Evolutionary conservation across 2,888 invertebrate species (phyloP), one percentile per base, ranked within the genome.

Genomic region (Cantharis rufa): DNA sequence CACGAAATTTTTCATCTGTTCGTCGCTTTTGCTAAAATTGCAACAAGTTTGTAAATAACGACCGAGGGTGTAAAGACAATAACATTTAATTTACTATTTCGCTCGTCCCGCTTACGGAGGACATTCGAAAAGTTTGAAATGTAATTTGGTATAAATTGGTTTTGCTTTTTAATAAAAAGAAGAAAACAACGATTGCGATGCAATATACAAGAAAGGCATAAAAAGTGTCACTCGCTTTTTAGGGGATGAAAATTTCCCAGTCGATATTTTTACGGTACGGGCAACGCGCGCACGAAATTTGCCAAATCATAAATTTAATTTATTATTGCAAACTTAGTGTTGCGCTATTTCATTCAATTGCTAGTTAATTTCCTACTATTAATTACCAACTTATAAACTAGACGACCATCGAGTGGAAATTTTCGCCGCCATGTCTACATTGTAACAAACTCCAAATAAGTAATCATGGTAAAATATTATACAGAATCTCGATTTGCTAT

Each of bases 291-390:
- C 48, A 48, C n/a, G n/a, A 48, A 48, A n/a, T 48, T 48, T 48
- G 48, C n/a, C n/a, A 66, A 74, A 74, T 74, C 74, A 48, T 74
- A 74, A 74, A 74, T 74, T 74, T 21, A 15, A 70, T 74, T 73
- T 74, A 70, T 74, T 74, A 21, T n/a, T n/a, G n/a, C 63, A 9
- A 21, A 63, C 27, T 74, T 74, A 10, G 64, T 21, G 74, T 70
- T 74, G 70, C 64, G 70, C 69, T 16, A 69, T 70, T 64, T 28
- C 21, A 70, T 70, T 16, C 74, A 74, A 74, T 74, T 74, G 70
- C 32, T 21, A 63, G 64, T 7, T 70, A 70, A 74, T 74, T 74
- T 74, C 28, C 73, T 28, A 15, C 11, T 32, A 70, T 74, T 74
- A 74, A 70, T 74, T 32, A 63, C 18, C 3, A 18, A 18, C 15